These are phyloP conservation scores for Propithecus coquereli DNA, from an alignment of 2,113 vertebrate species.

Conservation along the genomic window DNA sequence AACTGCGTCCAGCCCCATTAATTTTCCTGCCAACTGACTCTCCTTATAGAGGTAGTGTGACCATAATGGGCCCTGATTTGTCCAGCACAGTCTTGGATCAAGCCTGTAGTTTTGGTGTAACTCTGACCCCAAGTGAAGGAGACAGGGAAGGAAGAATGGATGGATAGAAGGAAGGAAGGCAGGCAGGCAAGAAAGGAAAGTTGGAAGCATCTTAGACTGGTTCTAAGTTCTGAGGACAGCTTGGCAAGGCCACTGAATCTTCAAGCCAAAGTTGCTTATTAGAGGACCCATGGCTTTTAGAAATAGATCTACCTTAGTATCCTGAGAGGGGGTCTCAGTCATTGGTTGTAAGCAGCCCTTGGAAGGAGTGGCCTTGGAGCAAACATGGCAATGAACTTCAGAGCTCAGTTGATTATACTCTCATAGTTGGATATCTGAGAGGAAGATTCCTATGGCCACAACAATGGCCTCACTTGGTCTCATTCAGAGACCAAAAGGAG, in stretches of 20 bases:
- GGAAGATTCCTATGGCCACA: not conserved
- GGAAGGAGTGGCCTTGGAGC: not conserved
- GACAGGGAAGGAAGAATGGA: not conserved
- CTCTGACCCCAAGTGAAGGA: not conserved
- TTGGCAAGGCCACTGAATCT: not conserved
- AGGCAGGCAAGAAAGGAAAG: not conserved
- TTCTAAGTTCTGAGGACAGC: constrained; percentile 7
- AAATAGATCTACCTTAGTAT: not conserved
- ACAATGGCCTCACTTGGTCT: not conserved
- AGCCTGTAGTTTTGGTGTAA: not conserved
- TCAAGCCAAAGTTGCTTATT: not conserved
- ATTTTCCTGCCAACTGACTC: not conserved
- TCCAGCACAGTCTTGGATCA: not conserved
- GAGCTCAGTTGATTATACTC: not conserved
- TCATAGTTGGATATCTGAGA: not conserved
- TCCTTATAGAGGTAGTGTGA: not conserved
- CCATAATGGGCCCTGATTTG: not conserved
- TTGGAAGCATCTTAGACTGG: not conserved
- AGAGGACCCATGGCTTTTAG: not conserved
- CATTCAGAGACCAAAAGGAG: not conserved
- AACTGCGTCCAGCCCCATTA: not conserved
- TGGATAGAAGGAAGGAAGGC: fast-evolving
- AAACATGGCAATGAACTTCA: not conserved
- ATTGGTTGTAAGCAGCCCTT: not conserved
- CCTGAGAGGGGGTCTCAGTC: not conserved